A percentile compares a stretch with the other conserved stretches of the same genome.
These are phyloP conservation scores for Momotus momota DNA, from an alignment of 2,797 vertebrate species.

Conservation along the genomic window DNA sequence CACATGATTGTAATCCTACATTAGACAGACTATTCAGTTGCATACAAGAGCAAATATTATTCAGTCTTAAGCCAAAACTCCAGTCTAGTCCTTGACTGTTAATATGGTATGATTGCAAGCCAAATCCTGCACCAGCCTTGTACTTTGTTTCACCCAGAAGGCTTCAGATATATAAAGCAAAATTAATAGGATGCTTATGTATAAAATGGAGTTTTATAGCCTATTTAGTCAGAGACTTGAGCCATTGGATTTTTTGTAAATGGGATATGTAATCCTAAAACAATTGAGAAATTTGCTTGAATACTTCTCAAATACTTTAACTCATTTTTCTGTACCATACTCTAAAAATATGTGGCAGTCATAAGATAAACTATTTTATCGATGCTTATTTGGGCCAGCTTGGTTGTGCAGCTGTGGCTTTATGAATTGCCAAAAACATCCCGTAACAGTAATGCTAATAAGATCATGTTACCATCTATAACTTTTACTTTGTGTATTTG, in stretches of 20 bases:
- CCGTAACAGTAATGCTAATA: background rate
- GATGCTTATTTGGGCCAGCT: background rate
- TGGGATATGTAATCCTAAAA: background rate
- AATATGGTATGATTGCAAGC: background rate
- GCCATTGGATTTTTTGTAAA: background rate
- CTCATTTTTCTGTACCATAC: background rate
- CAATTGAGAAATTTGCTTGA: background rate
- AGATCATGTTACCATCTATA: background rate
- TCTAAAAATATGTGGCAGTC: background rate
- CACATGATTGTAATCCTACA: background rate
- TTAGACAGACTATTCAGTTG: background rate
- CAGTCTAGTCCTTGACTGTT: background rate
- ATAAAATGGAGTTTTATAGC: background rate
- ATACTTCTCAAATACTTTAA: background rate
- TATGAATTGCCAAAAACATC: background rate
- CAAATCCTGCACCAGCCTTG: background rate
- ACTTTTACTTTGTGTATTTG: background rate
- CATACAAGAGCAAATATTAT: background rate
- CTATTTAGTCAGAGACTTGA: background rate
- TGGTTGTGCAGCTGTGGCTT: background rate
- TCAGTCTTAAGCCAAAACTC: background rate
- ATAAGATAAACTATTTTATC: background rate
- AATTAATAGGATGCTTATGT: background rate
- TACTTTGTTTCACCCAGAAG: background rate
- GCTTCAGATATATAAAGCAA: background rate